phyloP scores from a whole-genome alignment of 2,888 invertebrate genomes.

The Phorcus lineatus region DNA sequence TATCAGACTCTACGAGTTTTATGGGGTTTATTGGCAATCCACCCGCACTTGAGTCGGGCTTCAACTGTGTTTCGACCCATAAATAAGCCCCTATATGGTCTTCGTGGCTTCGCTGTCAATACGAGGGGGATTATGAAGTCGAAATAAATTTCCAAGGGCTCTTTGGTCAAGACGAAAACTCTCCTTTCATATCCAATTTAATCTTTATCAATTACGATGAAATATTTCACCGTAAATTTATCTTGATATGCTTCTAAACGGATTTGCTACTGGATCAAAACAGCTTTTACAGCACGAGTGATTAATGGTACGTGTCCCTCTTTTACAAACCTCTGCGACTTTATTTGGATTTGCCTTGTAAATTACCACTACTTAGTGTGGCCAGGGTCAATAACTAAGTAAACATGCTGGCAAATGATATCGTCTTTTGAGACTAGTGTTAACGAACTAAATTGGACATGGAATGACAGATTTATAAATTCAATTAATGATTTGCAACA shows the following conservation, averaged over 20 bases:
- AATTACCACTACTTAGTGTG: no score
- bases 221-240: conserved; percentile 14
- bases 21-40: conserved; percentile 30
- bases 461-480: no score
- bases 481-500: no score
- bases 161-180: conserved; percentile 17
- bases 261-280: background rate
- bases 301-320: background rate
- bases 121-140: conserved; percentile 29
- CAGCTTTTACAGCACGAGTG: background rate
- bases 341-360: conserved; percentile 1
- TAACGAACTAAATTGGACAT: no score
- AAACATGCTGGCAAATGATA: no score
- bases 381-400: no score
- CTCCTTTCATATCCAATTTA: conserved; percentile 18
- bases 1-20: conserved; percentile 28
- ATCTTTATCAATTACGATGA: conserved; percentile 18
- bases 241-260: background rate
- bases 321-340: background rate
- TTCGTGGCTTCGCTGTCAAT: conserved; percentile 27
- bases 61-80: conserved; percentile 26
- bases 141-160: conserved; percentile 31
- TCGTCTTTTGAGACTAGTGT: no score
- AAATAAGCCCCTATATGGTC: conserved; percentile 25
- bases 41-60: conserved; percentile 29